phyloP scores from a whole-genome alignment of 1,140 invertebrate genomes.

The Drosophila hydei region DNA sequence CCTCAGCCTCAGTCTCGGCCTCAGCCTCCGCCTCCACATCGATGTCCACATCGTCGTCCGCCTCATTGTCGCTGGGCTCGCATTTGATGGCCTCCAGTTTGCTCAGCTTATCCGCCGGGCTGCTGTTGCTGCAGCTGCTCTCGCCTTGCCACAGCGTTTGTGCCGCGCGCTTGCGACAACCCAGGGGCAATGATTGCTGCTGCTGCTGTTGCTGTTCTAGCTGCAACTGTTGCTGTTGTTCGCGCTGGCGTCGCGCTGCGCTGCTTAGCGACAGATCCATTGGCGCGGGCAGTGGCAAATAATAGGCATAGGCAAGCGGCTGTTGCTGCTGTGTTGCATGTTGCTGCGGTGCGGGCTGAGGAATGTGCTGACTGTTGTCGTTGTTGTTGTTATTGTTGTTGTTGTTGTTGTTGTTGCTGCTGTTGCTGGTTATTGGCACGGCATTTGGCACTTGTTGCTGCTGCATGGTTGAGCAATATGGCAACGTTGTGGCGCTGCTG shows the following conservation, averaged over 20 bases:
- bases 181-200: constrained; percentile 49
- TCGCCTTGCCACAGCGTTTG: constrained; percentile 26
- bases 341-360: constrained; percentile 17
- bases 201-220: constrained; percentile 29
- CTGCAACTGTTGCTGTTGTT: constrained; percentile 42
- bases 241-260: constrained; percentile 50
- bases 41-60: constrained; percentile 41
- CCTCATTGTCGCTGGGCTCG: constrained; percentile 44
- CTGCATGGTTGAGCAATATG: constrained; percentile 31
- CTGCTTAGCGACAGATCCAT: constrained; percentile 76
- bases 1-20: constrained; percentile 45
- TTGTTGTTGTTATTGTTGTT: constrained; percentile 20
- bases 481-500: constrained; percentile 57
- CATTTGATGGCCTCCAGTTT: constrained; percentile 65
- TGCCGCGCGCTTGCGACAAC: constrained; percentile 76
- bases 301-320: constrained; percentile 19
- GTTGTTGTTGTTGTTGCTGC: constrained; percentile 5
- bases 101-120: constrained; percentile 58
- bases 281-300: constrained; percentile 52
- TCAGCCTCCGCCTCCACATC: constrained; percentile 37
- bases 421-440: constrained; percentile 28
- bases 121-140: constrained; percentile 5
- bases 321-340: constrained; percentile 15
- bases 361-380: constrained; percentile 36
- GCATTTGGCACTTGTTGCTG: constrained; percentile 55